phyloP scores from a whole-genome alignment of 2,888 invertebrate species.

The Andrena minutula region DNA sequence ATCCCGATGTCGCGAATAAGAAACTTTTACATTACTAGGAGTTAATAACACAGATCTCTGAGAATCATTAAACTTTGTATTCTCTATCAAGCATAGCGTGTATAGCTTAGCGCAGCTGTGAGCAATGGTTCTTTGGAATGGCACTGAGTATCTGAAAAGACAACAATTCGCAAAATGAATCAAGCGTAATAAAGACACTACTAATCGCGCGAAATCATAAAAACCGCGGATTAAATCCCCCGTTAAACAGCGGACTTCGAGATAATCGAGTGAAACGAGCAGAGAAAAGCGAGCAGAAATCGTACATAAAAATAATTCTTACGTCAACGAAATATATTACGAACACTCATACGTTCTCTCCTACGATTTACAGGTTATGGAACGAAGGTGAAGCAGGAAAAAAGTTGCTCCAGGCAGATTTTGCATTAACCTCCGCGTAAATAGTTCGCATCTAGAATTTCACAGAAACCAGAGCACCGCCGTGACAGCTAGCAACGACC shows the following conservation, averaged over 20 bases:
- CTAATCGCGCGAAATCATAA: not conserved
- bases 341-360: not conserved
- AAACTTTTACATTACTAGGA: constrained; percentile 53
- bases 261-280: not conserved
- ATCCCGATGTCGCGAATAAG: constrained; percentile 28
- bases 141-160: constrained; percentile 78
- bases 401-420: constrained; percentile 8
- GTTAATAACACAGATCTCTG: constrained; percentile 55
- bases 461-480: not conserved
- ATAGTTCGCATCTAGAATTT: not conserved
- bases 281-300: constrained; percentile 1
- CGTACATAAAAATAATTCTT: constrained; percentile 1
- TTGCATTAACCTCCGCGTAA: constrained; percentile 34
- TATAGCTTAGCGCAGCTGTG: constrained; percentile 77
- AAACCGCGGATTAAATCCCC: not conserved
- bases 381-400: constrained; percentile 4
- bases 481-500: not conserved
- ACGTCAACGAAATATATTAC: constrained; percentile 6
- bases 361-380: constrained; percentile 38
- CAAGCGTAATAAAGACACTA: not conserved
- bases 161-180: constrained; percentile 28
- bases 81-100: constrained; percentile 64
- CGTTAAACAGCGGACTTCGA: not conserved
- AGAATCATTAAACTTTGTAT: constrained; percentile 65
- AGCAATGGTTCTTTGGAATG: constrained; percentile 80